Percentiles rank a stretch among this genome's conserved stretches.
Evolutionary conservation across 2,797 vertebrate genomes (phyloP).

Genomic region (Vespertilio murinus): DNA sequence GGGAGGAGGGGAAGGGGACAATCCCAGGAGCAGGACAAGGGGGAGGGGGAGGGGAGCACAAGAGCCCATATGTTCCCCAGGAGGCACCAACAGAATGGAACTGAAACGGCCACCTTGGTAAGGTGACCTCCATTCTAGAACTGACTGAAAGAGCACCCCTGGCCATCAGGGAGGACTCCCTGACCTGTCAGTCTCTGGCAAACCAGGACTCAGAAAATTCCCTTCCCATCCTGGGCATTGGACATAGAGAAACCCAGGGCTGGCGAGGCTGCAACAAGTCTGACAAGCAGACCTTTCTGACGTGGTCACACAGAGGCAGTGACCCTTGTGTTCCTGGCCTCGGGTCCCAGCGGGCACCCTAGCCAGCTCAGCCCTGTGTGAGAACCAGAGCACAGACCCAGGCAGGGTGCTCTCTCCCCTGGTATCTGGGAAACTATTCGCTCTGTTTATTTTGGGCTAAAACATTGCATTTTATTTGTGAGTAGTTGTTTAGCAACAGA

Average conservation of each 20-base stretch:
- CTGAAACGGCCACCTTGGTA: accelerated
- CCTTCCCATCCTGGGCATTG: background rate
- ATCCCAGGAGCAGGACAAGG: background rate
- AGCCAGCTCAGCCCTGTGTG: background rate
- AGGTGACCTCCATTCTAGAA: background rate
- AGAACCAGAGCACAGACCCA: background rate
- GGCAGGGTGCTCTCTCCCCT: background rate
- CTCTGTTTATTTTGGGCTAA: constrained; percentile 69
- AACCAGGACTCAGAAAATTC: background rate
- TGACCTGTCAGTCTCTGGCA: background rate
- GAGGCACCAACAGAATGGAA: too few relatives aligned
- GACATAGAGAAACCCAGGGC: background rate
- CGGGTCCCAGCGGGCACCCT: background rate
- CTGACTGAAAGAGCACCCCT: accelerated
- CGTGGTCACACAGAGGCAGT: background rate
- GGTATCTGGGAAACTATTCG: constrained; percentile 73
- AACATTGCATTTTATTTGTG: constrained; percentile 41
- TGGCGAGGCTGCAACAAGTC: accelerated
- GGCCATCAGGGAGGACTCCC: accelerated
- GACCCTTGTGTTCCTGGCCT: background rate
- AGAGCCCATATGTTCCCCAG: accelerated
- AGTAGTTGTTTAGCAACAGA: constrained; percentile 54
- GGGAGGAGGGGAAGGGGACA: accelerated
- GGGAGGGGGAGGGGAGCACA: accelerated
- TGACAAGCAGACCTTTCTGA: background rate